Percentiles rank a stretch among this genome's conserved stretches.
phyloP scores from a whole-genome alignment of 2,888 invertebrate genomes.

The Formica aserva region DNA sequence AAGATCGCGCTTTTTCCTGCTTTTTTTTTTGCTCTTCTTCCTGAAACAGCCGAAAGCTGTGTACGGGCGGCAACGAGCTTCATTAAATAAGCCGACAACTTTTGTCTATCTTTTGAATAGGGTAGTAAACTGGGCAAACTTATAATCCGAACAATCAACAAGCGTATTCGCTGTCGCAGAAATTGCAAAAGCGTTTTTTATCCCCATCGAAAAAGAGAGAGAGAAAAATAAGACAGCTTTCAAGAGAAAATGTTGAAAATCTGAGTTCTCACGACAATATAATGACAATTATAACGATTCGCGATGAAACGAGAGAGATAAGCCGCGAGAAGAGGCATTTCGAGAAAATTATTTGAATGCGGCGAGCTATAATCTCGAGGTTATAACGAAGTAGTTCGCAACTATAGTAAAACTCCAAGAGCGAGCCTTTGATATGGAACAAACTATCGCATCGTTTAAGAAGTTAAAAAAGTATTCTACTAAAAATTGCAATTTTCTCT shows the following conservation, averaged over 20 bases:
- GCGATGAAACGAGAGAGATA: constrained; percentile 25
- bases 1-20: constrained; percentile 2
- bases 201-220: background rate
- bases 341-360: constrained; percentile 31
- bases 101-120: constrained; percentile 28
- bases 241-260: background rate
- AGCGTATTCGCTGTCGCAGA: background rate
- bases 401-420: background rate
- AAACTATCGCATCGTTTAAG: constrained; percentile 11
- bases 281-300: constrained; percentile 1
- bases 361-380: constrained; percentile 13
- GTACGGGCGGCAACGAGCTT: constrained; percentile 6
- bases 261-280: background rate
- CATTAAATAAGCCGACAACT: constrained; percentile 42
- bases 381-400: constrained; percentile 38
- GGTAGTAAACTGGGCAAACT: constrained; percentile 26
- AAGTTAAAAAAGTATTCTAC: constrained; percentile 16
- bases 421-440: constrained; percentile 4
- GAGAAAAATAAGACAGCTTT: background rate
- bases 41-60: constrained; percentile 15
- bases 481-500: background rate
- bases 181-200: background rate
- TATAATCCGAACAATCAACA: constrained; percentile 37
- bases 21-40: background rate
- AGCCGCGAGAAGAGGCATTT: background rate